Percentiles rank a stretch among this genome's conserved stretches.
Conservation (phyloP, 2,888 invertebrate genomes). For the Lepeophtheirus nordmannii region DNA sequence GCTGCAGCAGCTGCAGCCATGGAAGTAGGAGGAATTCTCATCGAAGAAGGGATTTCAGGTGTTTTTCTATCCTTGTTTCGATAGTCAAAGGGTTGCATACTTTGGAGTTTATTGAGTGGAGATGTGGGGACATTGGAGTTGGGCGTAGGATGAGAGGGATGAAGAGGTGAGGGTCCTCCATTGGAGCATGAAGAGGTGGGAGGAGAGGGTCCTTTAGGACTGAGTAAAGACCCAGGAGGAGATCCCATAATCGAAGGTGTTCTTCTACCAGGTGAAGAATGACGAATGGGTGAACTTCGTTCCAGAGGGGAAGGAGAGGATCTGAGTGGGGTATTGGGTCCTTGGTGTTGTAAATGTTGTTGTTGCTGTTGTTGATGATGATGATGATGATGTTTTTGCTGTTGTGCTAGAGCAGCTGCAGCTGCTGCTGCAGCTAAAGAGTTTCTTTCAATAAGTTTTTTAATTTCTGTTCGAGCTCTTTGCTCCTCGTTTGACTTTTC, state of each 20-base stretch:
- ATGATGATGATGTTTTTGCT: slow-evolving; percentile 25
- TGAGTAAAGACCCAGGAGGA: slow-evolving; percentile 36
- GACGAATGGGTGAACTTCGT: background rate
- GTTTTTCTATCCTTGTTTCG: slow-evolving; percentile 42
- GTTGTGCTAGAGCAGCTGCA: slow-evolving; percentile 28
- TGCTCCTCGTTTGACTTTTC: slow-evolving; percentile 28
- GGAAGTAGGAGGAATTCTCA: slow-evolving; percentile 22
- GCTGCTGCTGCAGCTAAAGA: slow-evolving; percentile 24
- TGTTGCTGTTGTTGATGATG: slow-evolving; percentile 28
- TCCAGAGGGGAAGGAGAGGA: slow-evolving; percentile 37
- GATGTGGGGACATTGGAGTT: slow-evolving; percentile 43
- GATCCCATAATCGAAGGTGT: slow-evolving; percentile 33
- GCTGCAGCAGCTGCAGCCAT: background rate
- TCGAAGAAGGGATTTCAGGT: slow-evolving; percentile 25
- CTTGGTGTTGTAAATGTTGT: slow-evolving; percentile 28
- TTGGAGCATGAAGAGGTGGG: slow-evolving; percentile 41
- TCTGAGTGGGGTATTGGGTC: slow-evolving; percentile 27
- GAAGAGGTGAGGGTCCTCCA: slow-evolving; percentile 27
- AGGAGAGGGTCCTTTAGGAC: slow-evolving; percentile 29
- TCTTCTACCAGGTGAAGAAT: slow-evolving; percentile 37
- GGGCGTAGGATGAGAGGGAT: slow-evolving; percentile 26
- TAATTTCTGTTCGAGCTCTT: slow-evolving; percentile 37
- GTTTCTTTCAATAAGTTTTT: slow-evolving; percentile 42
- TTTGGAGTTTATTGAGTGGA: slow-evolving; percentile 73
- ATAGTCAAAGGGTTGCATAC: slow-evolving; percentile 89